Conservation (phyloP, 1,140 invertebrate genomes). For the Drosophila guanche region DNA sequence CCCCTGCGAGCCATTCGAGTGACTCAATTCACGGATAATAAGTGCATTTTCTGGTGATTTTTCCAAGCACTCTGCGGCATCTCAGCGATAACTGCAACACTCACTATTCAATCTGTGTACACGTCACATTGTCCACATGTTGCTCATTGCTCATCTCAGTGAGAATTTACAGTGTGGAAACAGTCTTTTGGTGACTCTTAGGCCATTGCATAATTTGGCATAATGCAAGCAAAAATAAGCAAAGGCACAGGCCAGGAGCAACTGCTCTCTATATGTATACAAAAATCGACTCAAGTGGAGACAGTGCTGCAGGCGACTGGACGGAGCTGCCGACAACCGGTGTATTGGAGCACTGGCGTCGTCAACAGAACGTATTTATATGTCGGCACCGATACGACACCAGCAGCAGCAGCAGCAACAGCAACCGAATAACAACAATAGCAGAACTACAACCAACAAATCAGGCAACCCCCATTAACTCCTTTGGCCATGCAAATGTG, state of each 20-base stretch:
- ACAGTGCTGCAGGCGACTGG: conserved; percentile 56
- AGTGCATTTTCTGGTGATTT: conserved; percentile 53
- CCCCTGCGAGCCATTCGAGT: conserved; percentile 17
- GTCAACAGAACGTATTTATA: conserved; percentile 72
- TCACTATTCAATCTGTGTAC: conserved; percentile 40
- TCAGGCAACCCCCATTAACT: conserved; percentile 79
- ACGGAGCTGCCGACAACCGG: conserved; percentile 64
- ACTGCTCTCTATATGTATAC: neutral
- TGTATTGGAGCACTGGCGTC: conserved; percentile 68
- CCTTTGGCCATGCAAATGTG: conserved; percentile 78
- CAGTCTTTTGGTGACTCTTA: neutral
- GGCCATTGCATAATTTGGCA: conserved; percentile 49
- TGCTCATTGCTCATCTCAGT: conserved; percentile 30
- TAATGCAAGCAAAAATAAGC: conserved; percentile 24
- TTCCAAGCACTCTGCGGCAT: conserved; percentile 37
- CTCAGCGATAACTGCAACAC: conserved; percentile 9
- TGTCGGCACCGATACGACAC: conserved; percentile 48
- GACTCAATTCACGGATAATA: conserved; percentile 17
- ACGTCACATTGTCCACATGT: conserved; percentile 63
- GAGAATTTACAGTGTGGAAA: neutral
- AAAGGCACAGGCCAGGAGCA: conserved; percentile 5
- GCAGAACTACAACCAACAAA: conserved; percentile 58
- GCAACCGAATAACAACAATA: conserved; percentile 30
- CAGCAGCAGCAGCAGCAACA: conserved; percentile 59
- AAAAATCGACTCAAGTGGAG: conserved; percentile 42